phyloP scores from a whole-genome alignment of 2,113 vertebrate species.

The Alaudala cheleensis region DNA sequence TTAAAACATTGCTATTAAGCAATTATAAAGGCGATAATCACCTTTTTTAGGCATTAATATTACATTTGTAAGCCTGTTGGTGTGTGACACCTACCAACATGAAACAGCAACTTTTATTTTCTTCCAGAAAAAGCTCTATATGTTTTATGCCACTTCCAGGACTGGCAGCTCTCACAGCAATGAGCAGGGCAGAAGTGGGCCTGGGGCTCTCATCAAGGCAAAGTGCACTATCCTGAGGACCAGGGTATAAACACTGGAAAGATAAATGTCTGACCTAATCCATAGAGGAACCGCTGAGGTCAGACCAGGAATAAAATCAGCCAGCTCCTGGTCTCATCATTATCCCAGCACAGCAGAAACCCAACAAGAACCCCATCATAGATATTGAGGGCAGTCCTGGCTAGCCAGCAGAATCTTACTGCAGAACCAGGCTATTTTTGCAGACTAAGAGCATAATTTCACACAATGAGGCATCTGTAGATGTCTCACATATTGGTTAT shows the following conservation, averaged over 20 bases:
- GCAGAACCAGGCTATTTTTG: not conserved
- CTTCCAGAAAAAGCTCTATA: not conserved
- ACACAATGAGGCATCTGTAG: not conserved
- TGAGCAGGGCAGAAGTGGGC: rapidly evolving
- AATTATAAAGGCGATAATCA: not conserved
- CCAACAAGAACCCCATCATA: not conserved
- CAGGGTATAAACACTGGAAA: not conserved
- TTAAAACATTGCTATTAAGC: not conserved
- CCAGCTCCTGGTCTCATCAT: not conserved
- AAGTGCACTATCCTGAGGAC: not conserved
- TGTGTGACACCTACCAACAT: not conserved
- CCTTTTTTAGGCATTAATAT: not conserved
- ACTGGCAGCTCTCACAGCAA: not conserved
- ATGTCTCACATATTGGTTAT: not conserved
- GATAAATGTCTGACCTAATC: not conserved
- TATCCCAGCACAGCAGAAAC: not conserved
- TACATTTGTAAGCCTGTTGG: not conserved
- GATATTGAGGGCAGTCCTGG: not conserved
- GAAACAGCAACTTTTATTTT: not conserved
- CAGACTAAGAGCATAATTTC: not conserved
- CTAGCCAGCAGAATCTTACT: not conserved
- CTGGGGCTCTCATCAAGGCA: not conserved
- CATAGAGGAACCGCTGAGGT: not conserved
- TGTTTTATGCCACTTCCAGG: not conserved
- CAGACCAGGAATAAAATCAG: not conserved